These are phyloP conservation scores for Atethmia centrago DNA, from an alignment of 2,888 invertebrate species.

Conservation along the genomic window DNA sequence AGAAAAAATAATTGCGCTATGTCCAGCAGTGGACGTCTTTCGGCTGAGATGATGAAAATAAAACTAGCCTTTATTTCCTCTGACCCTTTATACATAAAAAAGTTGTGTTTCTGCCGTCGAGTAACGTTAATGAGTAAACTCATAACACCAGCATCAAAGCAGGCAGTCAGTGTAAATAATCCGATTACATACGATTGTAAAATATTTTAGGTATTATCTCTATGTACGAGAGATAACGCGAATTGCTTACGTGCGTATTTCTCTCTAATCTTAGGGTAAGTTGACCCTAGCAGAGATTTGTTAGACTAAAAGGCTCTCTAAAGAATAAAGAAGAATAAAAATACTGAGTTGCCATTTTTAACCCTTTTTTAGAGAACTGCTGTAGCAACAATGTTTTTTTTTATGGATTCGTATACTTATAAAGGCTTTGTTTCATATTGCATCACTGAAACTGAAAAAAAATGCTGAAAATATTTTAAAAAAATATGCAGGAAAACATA, in stretches of 20 bases:
- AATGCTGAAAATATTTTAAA: too few relatives aligned
- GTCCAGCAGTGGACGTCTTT: too few relatives aligned
- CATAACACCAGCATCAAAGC: conserved; percentile 11
- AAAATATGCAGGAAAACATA: too few relatives aligned
- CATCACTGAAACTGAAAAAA: too few relatives aligned
- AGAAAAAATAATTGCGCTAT: too few relatives aligned
- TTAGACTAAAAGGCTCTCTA: background rate
- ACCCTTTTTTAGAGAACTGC: too few relatives aligned
- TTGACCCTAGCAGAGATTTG: background rate
- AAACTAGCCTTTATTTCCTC: too few relatives aligned
- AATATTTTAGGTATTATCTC: background rate
- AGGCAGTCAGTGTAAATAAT: conserved; percentile 33
- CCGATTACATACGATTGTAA: conserved; percentile 33
- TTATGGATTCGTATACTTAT: too few relatives aligned
- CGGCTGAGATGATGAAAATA: too few relatives aligned
- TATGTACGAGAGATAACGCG: background rate
- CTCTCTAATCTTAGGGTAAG: background rate
- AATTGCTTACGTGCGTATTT: background rate
- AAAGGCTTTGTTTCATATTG: too few relatives aligned
- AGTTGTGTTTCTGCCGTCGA: background rate
- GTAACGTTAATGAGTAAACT: conserved; percentile 24
- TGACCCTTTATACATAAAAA: too few relatives aligned
- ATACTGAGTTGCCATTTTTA: background rate
- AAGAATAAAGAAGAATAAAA: background rate
- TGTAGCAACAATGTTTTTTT: too few relatives aligned